A percentile compares a stretch with the other conserved stretches of the same genome.
Conservation (phyloP, 2,888 invertebrate species). For the Chorisops tibialis region DNA sequence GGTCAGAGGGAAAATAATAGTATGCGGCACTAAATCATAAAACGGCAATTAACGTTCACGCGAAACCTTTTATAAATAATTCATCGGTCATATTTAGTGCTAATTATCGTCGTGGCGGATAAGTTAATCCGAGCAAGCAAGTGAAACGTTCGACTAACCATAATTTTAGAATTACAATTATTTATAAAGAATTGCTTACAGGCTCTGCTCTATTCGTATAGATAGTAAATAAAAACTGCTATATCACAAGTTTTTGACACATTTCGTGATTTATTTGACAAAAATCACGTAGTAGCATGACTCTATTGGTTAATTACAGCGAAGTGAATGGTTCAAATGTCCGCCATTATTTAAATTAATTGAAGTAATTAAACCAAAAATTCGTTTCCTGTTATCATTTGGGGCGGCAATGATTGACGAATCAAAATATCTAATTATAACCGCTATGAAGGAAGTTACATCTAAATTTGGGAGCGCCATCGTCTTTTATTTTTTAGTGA, state of each 20-base stretch:
- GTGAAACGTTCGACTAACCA: neutral
- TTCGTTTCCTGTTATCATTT: neutral
- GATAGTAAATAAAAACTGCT: no score
- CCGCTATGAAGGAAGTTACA: no score
- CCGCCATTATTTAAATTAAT: constrained; percentile 1
- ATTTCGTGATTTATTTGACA: no score
- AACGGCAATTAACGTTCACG: neutral
- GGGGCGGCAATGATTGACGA: no score
- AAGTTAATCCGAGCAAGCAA: neutral
- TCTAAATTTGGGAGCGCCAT: no score
- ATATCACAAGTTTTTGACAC: no score
- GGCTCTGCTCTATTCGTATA: no score
- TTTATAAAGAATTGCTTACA: no score
- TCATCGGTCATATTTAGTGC: neutral
- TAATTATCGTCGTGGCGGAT: neutral
- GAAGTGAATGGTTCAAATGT: neutral
- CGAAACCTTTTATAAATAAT: neutral
- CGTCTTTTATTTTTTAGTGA: no score
- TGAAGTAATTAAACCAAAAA: neutral
- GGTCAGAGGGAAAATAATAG: neutral
- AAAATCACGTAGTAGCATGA: neutral
- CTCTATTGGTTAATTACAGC: neutral
- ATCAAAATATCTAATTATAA: no score
- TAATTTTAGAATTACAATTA: neutral
- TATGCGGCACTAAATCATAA: neutral